These are phyloP conservation scores for Limnothrissa miodon DNA, from an alignment of 2,113 vertebrate genomes.

Conservation along the genomic window DNA sequence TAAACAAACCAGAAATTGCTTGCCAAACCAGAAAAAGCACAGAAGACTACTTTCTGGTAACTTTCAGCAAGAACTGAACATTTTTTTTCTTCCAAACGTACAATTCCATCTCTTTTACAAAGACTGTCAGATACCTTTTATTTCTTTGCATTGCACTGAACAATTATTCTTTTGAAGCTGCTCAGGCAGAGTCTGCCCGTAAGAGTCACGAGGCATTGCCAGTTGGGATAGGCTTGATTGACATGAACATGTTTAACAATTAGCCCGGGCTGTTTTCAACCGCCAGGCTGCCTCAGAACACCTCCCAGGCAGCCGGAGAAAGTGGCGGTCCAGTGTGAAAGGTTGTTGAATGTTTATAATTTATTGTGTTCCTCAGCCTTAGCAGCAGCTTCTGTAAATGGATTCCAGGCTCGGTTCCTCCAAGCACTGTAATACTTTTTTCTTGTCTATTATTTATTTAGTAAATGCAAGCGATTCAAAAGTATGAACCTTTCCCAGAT, in stretches of 20 bases:
- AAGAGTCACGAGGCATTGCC: constrained; percentile 48
- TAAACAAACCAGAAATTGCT: neutral
- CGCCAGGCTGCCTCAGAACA: constrained; percentile 39
- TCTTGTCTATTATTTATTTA: neutral
- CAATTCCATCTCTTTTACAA: neutral
- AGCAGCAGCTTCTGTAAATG: constrained; percentile 13
- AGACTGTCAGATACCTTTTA: neutral
- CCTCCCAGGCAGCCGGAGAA: constrained; percentile 51
- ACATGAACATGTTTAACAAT: constrained; percentile 70
- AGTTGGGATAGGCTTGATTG: constrained; percentile 62
- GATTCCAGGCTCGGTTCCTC: constrained; percentile 20
- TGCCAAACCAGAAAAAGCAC: neutral
- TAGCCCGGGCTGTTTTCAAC: constrained; percentile 53
- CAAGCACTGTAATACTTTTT: neutral
- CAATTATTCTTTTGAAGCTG: constrained; percentile 48
- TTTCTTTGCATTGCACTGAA: constrained; percentile 13
- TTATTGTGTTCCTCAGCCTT: constrained; percentile 35
- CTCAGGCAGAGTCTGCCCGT: constrained; percentile 46
- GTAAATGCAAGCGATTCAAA: too few relatives aligned
- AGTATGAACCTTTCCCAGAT: neutral
- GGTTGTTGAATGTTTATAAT: constrained; percentile 59
- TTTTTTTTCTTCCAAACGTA: neutral
- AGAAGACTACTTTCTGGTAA: neutral
- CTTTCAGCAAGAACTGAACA: neutral
- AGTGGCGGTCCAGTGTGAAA: constrained; percentile 46